Evolutionary conservation across 2,888 invertebrate genomes (phyloP).

Genomic region (Athalia cordata): DNA sequence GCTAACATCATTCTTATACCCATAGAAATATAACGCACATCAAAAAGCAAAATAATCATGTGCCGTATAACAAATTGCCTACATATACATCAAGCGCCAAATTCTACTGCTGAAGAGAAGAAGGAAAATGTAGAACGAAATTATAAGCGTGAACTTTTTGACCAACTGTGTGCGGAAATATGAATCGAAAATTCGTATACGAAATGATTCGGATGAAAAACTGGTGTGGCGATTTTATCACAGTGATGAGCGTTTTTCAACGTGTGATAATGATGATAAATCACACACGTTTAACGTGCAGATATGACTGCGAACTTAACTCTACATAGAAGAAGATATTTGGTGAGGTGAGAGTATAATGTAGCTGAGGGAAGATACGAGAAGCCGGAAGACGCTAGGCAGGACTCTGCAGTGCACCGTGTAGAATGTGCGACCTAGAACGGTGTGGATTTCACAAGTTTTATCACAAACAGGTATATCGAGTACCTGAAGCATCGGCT

Average conservation of each 20-base stretch:
- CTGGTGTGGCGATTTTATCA: slow-evolving; percentile 10
- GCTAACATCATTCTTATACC: neutral
- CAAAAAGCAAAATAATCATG: slow-evolving; percentile 36
- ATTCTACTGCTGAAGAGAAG: slow-evolving; percentile 30
- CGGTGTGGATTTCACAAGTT: neutral
- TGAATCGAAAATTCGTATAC: slow-evolving; percentile 4
- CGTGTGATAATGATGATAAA: slow-evolving; percentile 1
- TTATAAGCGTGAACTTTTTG: slow-evolving; percentile 20
- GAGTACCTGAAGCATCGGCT: neutral
- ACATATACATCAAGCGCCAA: slow-evolving; percentile 33
- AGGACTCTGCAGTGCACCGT: slow-evolving; percentile 8
- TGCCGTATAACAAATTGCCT: slow-evolving; percentile 7
- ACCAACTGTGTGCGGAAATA: slow-evolving; percentile 2
- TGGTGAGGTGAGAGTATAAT: slow-evolving; percentile 10
- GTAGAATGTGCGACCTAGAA: neutral
- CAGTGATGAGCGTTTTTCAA: slow-evolving; percentile 7
- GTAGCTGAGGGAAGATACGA: neutral
- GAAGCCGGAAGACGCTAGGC: slow-evolving; percentile 39
- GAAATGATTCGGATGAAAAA: slow-evolving; percentile 10
- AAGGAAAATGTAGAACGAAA: neutral
- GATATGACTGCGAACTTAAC: neutral
- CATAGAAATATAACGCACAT: slow-evolving; percentile 16
- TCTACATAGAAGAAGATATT: slow-evolving; percentile 8
- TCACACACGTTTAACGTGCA: slow-evolving; percentile 26
- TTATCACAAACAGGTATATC: slow-evolving; percentile 9